Evolutionary conservation across 1,140 invertebrate species (phyloP).

Genomic region (Aphelinus certus): DNA sequence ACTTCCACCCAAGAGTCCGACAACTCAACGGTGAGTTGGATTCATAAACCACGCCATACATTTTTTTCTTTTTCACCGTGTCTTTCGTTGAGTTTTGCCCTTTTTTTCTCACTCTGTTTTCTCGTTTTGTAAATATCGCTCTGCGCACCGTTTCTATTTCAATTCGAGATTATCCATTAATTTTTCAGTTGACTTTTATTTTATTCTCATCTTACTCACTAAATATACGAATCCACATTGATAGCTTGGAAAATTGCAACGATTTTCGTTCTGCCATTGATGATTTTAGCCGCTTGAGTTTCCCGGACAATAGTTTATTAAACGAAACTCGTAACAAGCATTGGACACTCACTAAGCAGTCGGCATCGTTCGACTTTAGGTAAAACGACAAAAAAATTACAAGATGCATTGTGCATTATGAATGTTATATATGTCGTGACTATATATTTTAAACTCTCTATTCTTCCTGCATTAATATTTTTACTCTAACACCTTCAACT

Average conservation of each 20-base stretch:
- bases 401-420: not conserved
- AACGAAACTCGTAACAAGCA: constrained; percentile 63
- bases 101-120: no score
- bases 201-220: no score
- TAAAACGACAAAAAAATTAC: constrained; percentile 47
- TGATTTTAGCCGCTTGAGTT: constrained; percentile 65
- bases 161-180: no score
- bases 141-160: no score
- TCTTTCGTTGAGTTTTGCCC: not conserved
- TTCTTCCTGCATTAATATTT: not conserved
- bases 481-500: no score
- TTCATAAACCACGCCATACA: not conserved
- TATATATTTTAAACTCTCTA: constrained; percentile 3
- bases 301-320: constrained; percentile 61
- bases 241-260: no score
- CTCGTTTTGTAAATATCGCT: no score
- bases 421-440: constrained; percentile 25
- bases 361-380: constrained; percentile 64
- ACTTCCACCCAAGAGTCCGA: constrained; percentile 77
- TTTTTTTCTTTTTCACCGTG: not conserved
- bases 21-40: constrained; percentile 72
- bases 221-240: no score
- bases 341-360: constrained; percentile 63
- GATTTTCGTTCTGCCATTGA: constrained; percentile 37
- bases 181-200: no score